Evolutionary conservation across 2,888 invertebrate genomes (phyloP).

Genomic region (Chrysolina haemoptera): DNA sequence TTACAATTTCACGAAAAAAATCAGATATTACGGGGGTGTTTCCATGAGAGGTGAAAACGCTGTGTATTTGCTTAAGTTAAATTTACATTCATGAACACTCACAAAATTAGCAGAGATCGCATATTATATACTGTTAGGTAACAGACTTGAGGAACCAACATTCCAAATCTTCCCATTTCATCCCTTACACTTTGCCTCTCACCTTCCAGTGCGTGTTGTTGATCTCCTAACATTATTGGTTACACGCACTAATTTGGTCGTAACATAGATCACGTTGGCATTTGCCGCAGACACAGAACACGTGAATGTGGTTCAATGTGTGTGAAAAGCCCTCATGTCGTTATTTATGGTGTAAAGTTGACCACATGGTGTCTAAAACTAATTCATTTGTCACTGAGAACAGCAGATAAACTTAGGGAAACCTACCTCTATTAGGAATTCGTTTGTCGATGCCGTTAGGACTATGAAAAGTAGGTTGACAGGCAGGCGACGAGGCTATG

Average conservation of each 20-base stretch:
- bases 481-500: too few species aligned
- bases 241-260: slow-evolving; percentile 48
- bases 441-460: slow-evolving; percentile 10
- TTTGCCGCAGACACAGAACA: slow-evolving; percentile 29
- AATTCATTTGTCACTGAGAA: slow-evolving; percentile 54
- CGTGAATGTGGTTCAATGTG: slow-evolving; percentile 40
- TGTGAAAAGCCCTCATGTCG: slow-evolving; percentile 46
- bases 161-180: background rate
- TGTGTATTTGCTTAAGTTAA: too few species aligned
- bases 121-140: too few species aligned
- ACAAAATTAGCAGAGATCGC: too few species aligned
- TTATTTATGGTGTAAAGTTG: slow-evolving; percentile 58
- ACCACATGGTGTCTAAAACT: slow-evolving; percentile 53
- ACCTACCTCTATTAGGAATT: slow-evolving; percentile 3
- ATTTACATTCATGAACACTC: too few species aligned
- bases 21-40: too few species aligned
- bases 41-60: too few species aligned
- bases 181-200: slow-evolving; percentile 9
- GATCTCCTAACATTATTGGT: slow-evolving; percentile 36
- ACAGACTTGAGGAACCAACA: background rate
- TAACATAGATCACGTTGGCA: slow-evolving; percentile 46
- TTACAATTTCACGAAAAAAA: too few species aligned
- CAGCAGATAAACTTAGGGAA: slow-evolving; percentile 23
- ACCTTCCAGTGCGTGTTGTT: slow-evolving; percentile 15
- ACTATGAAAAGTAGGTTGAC: background rate